Conservation (phyloP, 2,888 invertebrate genomes). For the Colostygia pectinataria region DNA sequence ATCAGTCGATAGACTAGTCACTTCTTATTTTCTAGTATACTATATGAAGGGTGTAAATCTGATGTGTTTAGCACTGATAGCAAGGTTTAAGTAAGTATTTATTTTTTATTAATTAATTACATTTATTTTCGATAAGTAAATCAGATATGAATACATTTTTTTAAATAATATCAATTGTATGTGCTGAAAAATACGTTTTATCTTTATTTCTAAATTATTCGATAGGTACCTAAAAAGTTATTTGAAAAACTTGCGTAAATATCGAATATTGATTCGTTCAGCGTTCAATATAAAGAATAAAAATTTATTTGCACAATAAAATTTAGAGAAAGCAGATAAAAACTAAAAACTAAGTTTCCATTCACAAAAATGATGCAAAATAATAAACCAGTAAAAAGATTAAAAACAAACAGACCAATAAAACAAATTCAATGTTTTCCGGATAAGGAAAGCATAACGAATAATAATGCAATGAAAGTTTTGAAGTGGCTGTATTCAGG, state of each 20-base stretch:
- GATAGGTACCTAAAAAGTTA: too few relatives aligned
- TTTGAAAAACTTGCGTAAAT: conserved; percentile 1
- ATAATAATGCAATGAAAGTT: conserved; percentile 22
- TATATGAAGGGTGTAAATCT: too few relatives aligned
- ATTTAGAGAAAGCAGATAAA: conserved; percentile 18
- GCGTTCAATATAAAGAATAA: conserved; percentile 5
- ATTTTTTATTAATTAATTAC: too few relatives aligned
- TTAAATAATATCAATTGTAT: too few relatives aligned
- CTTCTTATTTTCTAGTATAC: too few relatives aligned
- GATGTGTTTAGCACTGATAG: too few relatives aligned
- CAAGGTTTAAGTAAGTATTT: too few relatives aligned
- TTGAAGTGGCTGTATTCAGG: conserved; percentile 7
- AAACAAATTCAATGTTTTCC: conserved; percentile 20
- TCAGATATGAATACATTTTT: too few relatives aligned
- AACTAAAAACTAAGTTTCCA: conserved; percentile 5
- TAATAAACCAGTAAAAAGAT: conserved; percentile 11
- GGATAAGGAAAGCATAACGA: conserved; percentile 22
- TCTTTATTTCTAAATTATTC: too few relatives aligned
- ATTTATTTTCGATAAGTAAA: too few relatives aligned
- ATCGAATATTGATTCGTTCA: conserved; percentile 6
- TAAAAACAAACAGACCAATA: conserved; percentile 15
- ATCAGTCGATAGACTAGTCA: too few relatives aligned
- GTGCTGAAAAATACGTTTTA: too few relatives aligned
- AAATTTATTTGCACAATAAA: conserved; percentile 15
- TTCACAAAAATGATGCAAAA: conserved; percentile 12